A percentile compares a stretch with the other conserved stretches of the same genome.
Conservation (phyloP, 2,888 invertebrate genomes). For the Spatulosminthurus flaviceps region DNA sequence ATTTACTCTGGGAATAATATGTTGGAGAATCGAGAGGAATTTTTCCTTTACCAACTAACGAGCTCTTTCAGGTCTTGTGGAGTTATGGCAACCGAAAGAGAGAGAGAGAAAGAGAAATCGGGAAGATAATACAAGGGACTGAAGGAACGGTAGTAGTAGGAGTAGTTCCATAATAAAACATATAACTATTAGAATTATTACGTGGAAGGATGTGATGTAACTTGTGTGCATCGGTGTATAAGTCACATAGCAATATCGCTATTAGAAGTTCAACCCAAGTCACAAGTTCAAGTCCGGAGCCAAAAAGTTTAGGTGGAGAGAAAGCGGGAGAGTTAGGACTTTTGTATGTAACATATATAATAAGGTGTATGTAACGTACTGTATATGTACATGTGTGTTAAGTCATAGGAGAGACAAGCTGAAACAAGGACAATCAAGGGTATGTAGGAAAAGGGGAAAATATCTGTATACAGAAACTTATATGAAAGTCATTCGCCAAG, state of each 20-base stretch:
- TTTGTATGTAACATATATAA: too few species aligned
- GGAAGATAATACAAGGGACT: too few species aligned
- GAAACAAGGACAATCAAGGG: too few species aligned
- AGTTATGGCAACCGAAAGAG: too few species aligned
- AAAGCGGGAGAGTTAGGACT: neutral
- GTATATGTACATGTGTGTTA: too few species aligned
- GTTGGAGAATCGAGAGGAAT: too few species aligned
- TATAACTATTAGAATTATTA: slow-evolving; percentile 18
- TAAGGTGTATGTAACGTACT: too few species aligned
- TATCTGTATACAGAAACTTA: neutral
- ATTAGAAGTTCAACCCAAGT: neutral
- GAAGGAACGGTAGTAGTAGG: too few species aligned
- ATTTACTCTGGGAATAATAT: neutral
- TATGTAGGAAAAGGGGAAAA: neutral
- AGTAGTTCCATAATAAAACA: slow-evolving; percentile 5
- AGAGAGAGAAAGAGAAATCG: too few species aligned
- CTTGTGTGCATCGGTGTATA: neutral
- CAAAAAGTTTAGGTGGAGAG: neutral
- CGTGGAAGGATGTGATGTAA: neutral
- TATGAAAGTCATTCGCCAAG: slow-evolving; percentile 27
- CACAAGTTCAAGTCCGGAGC: slow-evolving; percentile 23
- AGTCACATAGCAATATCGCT: neutral
- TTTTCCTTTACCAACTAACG: neutral
- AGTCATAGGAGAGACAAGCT: too few species aligned
- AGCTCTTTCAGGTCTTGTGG: neutral